Base-by-base conservation (phyloP, 1,140 invertebrate genomes). In the Tetraneura akinire region DNA sequence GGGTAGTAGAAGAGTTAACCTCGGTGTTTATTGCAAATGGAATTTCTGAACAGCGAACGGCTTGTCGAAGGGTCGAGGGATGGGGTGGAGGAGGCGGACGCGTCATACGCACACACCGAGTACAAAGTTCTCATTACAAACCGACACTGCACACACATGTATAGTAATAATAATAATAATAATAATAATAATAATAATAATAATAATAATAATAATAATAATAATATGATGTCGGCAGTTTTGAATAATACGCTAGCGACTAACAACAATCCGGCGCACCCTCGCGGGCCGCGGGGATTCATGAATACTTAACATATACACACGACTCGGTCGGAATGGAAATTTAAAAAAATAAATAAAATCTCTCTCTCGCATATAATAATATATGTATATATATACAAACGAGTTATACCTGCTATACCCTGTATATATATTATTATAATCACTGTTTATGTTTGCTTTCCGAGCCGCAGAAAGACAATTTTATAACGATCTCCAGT, bases 261-360 rank as follows among this genome's bases (percentile, higher is more conserved):
- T 70, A 47, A 47, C 64, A 26, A 21, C 11, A 45, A n/a, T n/a
- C n/a, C n/a, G n/a, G n/a, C n/a, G 5, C 66, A 16, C 66, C 32
- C 37, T 45, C 37, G 13, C n/a, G 32, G 32, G 32, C 64, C 26
- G 21, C n/a, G 66, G 14, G 23, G 42, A 73, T 55, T 53, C 60
- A 70, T 49, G 82, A 74, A 60, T 80, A 55, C 76, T 60, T 80
- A 78, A 74, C 32, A 37, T 37, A 37, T 37, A 37, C 8, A 8
- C 81, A 81, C 60, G 80, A 42, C 74, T 66, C n/a, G 26, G 80
- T 76, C 16, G 73, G 76, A 81, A 78, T 82, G 81, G 29, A 47
- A 66, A 57, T 81, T 81, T 71, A 6, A 55, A 70, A 64, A 81
- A 64, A 62, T 32, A 73, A 60, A 71, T 42, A 66, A 37, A 51